A percentile compares a stretch with the other conserved stretches of the same genome.
phyloP scores from a whole-genome alignment of 2,113 vertebrate genomes.

The Aviceda subcristata region DNA sequence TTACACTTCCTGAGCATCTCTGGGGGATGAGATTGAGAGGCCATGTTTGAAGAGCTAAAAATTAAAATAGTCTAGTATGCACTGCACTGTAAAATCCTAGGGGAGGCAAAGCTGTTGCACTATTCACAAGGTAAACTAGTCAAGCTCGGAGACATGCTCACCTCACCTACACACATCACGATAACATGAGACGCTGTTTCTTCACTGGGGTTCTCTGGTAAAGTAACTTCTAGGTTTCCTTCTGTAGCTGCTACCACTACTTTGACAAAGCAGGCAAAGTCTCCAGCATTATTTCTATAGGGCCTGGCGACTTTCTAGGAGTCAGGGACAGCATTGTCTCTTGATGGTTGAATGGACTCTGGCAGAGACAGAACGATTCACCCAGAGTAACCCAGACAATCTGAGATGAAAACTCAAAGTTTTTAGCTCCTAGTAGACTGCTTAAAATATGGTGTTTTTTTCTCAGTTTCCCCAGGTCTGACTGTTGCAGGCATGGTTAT shows the following conservation, averaged over 20 bases:
- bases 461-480: background rate
- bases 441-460: background rate
- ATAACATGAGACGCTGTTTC: background rate
- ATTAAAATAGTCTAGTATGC: background rate
- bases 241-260: background rate
- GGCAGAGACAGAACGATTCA: background rate
- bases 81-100: background rate
- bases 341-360: background rate
- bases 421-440: background rate
- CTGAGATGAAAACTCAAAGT: background rate
- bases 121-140: background rate
- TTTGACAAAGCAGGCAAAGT: background rate
- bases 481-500: background rate
- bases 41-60: background rate
- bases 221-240: background rate
- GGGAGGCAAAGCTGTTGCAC: background rate
- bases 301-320: background rate
- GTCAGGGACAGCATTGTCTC: background rate
- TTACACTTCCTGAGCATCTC: background rate
- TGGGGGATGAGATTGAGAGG: background rate
- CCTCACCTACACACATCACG: background rate
- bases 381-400: background rate
- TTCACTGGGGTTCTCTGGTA: background rate
- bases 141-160: background rate
- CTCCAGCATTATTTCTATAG: background rate